These are phyloP conservation scores for Tetragnatha montana DNA, from an alignment of 2,888 invertebrate genomes.

Conservation along the genomic window DNA sequence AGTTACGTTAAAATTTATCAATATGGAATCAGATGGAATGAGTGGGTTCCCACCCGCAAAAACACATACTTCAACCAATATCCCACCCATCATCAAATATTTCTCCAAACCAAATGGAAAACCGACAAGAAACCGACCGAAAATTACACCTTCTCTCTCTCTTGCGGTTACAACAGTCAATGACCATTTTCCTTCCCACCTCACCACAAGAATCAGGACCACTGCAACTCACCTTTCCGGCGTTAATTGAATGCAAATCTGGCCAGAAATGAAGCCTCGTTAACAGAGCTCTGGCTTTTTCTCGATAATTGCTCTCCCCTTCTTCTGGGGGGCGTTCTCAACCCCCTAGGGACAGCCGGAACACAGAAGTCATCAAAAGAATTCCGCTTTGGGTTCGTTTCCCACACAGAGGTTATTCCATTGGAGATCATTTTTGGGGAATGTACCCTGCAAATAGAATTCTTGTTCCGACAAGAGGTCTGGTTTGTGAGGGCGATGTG, in stretches of 20 bases:
- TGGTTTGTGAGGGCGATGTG: background rate
- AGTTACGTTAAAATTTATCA: too few relatives aligned
- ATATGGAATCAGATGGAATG: too few relatives aligned
- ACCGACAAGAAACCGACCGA: background rate
- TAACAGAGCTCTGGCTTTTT: slow-evolving; percentile 33
- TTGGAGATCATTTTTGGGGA: background rate
- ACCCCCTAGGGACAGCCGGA: background rate
- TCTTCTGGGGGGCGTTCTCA: background rate
- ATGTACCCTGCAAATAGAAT: background rate
- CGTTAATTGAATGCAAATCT: slow-evolving; percentile 56
- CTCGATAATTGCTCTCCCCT: slow-evolving; percentile 43
- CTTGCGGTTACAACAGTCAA: slow-evolving; percentile 44
- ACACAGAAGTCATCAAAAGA: background rate
- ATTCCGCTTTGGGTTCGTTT: background rate
- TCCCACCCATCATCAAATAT: background rate
- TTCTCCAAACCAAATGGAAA: background rate
- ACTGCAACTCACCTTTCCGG: slow-evolving; percentile 14
- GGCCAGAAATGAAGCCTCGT: slow-evolving; percentile 41
- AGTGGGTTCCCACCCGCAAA: background rate
- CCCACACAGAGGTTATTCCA: background rate
- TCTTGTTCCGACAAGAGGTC: background rate
- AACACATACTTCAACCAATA: background rate
- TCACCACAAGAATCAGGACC: background rate
- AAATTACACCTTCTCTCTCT: background rate
- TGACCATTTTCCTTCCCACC: slow-evolving; percentile 39